These are phyloP conservation scores for Beaufortia kweichowensis DNA, from an alignment of 2,113 vertebrate species.

Conservation along the genomic window DNA sequence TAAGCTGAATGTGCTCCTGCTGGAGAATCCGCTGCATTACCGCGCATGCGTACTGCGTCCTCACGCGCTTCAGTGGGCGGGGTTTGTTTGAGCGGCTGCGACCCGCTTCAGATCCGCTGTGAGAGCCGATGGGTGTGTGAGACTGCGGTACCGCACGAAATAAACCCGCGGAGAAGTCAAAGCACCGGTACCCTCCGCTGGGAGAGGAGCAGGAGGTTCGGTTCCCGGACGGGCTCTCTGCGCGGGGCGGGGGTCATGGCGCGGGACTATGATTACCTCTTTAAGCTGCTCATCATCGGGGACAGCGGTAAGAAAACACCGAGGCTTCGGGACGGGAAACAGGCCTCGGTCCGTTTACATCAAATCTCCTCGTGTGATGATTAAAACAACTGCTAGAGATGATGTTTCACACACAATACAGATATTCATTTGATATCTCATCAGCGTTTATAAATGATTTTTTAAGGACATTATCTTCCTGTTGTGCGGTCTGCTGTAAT, in stretches of 20 bases:
- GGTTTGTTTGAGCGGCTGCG: slow-evolving; percentile 15
- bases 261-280: slow-evolving; percentile 84
- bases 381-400: not conserved
- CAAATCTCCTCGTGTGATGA: not conserved
- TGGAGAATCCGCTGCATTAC: not conserved
- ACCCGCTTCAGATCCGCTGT: not conserved
- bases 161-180: slow-evolving; percentile 5
- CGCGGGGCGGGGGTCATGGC: slow-evolving; percentile 67
- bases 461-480: not conserved
- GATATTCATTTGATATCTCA: not conserved
- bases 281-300: slow-evolving; percentile 84
- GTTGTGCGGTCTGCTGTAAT: not conserved
- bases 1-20: too few relatives aligned
- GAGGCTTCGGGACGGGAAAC: slow-evolving; percentile 49
- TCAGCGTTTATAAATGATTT: not conserved
- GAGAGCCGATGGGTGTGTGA: not conserved
- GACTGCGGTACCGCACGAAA: not conserved
- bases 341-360: slow-evolving; percentile 37
- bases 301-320: slow-evolving; percentile 78
- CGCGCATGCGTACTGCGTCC: not conserved
- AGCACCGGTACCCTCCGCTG: slow-evolving; percentile 33
- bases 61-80: not conserved
- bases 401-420: not conserved
- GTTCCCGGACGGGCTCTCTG: slow-evolving; percentile 20
- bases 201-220: slow-evolving; percentile 50